These are phyloP conservation scores for Macrosoma leucophasiata DNA, from an alignment of 2,888 invertebrate species.

Conservation along the genomic window DNA sequence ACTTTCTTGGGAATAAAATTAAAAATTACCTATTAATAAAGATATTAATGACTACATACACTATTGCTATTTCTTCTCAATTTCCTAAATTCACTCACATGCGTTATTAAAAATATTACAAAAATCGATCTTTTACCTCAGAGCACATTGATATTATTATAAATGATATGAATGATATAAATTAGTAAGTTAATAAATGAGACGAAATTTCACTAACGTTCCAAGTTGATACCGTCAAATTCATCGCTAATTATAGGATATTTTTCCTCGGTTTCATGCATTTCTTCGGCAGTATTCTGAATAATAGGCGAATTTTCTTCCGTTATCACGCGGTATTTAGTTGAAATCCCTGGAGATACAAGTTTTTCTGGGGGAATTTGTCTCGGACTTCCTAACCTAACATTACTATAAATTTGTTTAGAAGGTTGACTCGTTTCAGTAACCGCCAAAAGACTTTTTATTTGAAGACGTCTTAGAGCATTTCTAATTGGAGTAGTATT, in stretches of 20 bases:
- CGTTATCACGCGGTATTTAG: conserved; percentile 81
- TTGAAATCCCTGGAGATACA: conserved; percentile 63
- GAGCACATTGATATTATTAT: too few species aligned
- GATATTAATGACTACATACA: conserved; percentile 1
- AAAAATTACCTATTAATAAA: too few species aligned
- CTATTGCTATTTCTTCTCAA: background rate
- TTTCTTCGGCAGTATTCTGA: conserved; percentile 84
- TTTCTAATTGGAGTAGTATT: too few species aligned
- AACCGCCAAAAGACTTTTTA: too few species aligned
- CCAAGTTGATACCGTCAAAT: conserved; percentile 76
- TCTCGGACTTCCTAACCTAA: conserved; percentile 54
- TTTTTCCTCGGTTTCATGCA: conserved; percentile 38
- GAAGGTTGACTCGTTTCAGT: too few species aligned
- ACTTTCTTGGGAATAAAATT: too few species aligned
- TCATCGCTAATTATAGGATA: conserved; percentile 70
- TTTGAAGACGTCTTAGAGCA: too few species aligned
- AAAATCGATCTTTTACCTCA: too few species aligned
- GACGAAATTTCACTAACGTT: conserved; percentile 70
- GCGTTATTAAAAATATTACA: background rate
- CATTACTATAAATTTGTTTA: conserved; percentile 47
- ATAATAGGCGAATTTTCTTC: conserved; percentile 82
- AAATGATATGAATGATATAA: too few species aligned
- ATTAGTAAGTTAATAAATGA: too few species aligned
- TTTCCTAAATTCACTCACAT: too few species aligned
- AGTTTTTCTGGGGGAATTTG: conserved; percentile 42